Evolutionary conservation across 2,797 vertebrate genomes (phyloP).

Genomic region (Graptemys geographica): DNA sequence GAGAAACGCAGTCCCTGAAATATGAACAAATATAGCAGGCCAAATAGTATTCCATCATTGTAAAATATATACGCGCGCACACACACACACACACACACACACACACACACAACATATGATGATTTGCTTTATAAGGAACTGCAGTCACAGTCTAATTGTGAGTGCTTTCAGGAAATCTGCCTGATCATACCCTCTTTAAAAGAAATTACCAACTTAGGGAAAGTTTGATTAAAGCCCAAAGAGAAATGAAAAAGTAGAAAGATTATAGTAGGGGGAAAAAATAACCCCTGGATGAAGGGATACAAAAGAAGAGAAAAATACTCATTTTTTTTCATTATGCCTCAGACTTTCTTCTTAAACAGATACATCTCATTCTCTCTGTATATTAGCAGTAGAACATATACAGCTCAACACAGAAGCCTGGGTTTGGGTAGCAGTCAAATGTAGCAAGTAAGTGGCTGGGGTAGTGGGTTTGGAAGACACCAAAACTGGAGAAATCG

Average conservation of each 20-base stretch:
- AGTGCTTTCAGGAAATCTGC: background rate
- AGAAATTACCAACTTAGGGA: accelerated
- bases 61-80: background rate
- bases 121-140: background rate
- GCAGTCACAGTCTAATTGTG: background rate
- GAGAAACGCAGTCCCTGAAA: background rate
- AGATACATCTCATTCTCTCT: background rate
- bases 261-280: accelerated
- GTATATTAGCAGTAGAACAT: background rate
- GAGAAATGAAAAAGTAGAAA: background rate
- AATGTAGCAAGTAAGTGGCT: background rate
- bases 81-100: too few species aligned
- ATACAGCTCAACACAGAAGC: background rate
- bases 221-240: background rate
- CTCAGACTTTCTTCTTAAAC: background rate
- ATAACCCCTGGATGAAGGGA: background rate
- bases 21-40: background rate
- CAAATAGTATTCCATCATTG: background rate
- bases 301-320: background rate
- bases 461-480: background rate
- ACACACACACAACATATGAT: background rate
- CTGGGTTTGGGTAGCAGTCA: background rate
- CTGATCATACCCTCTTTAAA: background rate
- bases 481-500: background rate
- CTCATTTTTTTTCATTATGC: background rate